Percentiles rank a stretch among this genome's conserved stretches.
Conservation (phyloP, 1,140 invertebrate species). For the Drosophila orosa region DNA sequence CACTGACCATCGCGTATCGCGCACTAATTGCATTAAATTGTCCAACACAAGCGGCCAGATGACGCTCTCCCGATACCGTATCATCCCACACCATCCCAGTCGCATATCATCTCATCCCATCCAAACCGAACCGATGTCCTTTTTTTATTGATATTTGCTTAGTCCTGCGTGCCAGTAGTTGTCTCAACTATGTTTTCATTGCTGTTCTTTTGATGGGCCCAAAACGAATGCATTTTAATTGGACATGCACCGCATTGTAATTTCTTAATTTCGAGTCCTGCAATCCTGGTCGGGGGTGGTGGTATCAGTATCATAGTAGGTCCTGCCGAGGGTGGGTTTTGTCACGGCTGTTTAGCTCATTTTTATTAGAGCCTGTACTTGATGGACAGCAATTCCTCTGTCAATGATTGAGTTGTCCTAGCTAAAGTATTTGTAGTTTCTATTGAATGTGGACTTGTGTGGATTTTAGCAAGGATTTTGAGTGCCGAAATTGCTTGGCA, state of each 20-base stretch:
- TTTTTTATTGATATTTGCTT: slow-evolving; percentile 62
- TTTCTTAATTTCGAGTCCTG: slow-evolving; percentile 47
- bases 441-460: not conserved
- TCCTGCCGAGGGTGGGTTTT: slow-evolving; percentile 12
- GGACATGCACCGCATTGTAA: slow-evolving; percentile 48
- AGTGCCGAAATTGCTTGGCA: not conserved
- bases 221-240: slow-evolving; percentile 52
- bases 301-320: not conserved
- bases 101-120: slow-evolving; percentile 12
- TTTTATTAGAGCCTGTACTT: slow-evolving; percentile 6
- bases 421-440: not conserved
- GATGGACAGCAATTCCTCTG: slow-evolving; percentile 1
- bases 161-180: slow-evolving; percentile 65
- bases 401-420: slow-evolving; percentile 1
- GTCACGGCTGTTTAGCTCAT: slow-evolving; percentile 20
- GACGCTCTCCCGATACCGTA: slow-evolving; percentile 39
- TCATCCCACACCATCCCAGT: slow-evolving; percentile 14
- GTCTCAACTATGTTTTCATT: slow-evolving; percentile 26
- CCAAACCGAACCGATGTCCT: slow-evolving; percentile 9
- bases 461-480: not conserved
- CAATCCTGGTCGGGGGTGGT: slow-evolving; percentile 15
- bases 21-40: slow-evolving; percentile 82
- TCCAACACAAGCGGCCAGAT: slow-evolving; percentile 60
- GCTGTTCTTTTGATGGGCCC: slow-evolving; percentile 11
- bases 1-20: slow-evolving; percentile 59